These are phyloP conservation scores for Bettongia penicillata DNA, from an alignment of 2,113 vertebrate genomes.

Conservation along the genomic window DNA sequence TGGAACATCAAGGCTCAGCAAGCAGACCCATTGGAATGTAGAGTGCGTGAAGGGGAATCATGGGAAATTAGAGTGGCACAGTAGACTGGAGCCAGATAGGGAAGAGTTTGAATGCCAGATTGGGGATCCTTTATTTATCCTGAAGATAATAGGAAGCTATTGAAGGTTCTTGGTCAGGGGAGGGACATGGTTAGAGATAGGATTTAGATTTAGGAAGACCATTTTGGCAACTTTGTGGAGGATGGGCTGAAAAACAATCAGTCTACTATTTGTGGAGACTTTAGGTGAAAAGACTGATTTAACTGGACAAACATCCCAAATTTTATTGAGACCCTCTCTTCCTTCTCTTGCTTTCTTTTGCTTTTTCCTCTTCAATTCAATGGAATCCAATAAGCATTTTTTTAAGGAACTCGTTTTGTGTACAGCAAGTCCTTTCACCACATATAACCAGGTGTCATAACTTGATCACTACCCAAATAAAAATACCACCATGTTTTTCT, in stretches of 20 bases:
- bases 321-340: neutral
- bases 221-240: neutral
- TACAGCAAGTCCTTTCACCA: neutral
- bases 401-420: neutral
- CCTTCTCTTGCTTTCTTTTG: neutral
- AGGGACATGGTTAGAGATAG: neutral
- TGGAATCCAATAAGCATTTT: neutral
- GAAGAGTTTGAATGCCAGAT: neutral
- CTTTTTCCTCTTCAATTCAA: neutral
- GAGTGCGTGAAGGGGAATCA: neutral
- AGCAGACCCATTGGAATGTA: neutral
- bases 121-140: neutral
- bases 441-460: neutral
- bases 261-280: neutral
- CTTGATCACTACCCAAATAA: neutral
- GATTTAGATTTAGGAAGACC: neutral
- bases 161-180: neutral
- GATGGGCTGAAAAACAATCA: neutral
- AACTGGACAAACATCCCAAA: neutral
- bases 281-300: neutral
- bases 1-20: neutral
- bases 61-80: neutral
- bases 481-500: neutral
- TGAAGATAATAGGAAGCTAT: neutral
- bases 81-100: fast-evolving